Evolutionary conservation across 2,113 vertebrate species (phyloP).

Genomic region (Columbina picui): DNA sequence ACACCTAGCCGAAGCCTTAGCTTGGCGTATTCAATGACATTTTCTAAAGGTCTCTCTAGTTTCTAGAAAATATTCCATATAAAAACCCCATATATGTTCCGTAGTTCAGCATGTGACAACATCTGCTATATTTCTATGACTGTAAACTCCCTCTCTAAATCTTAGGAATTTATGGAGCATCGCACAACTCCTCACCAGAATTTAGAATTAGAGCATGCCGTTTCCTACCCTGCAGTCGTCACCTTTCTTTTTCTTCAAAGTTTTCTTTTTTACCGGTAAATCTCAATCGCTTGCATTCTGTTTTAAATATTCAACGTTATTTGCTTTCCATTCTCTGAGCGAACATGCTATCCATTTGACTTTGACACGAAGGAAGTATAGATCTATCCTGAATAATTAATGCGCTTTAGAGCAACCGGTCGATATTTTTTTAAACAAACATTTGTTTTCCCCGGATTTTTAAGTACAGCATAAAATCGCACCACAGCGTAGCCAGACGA

Average conservation of each 20-base stretch:
- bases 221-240: neutral
- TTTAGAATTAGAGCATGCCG: neutral
- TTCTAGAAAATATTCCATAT: neutral
- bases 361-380: slow-evolving; percentile 29
- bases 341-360: neutral
- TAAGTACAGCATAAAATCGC: slow-evolving; percentile 29
- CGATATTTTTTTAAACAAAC: slow-evolving; percentile 49
- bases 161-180: neutral
- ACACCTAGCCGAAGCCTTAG: neutral
- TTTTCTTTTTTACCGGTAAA: neutral
- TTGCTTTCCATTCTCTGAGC: neutral
- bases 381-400: slow-evolving; percentile 60
- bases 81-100: neutral
- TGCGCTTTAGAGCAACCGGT: neutral
- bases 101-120: neutral
- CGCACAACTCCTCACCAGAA: neutral
- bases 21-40: neutral
- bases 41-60: neutral
- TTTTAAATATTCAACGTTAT: neutral
- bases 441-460: slow-evolving; percentile 46
- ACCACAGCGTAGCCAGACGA: neutral
- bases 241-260: neutral
- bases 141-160: neutral
- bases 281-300: neutral
- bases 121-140: neutral